Base-by-base conservation (phyloP, 2,888 invertebrate genomes). In the Cistogaster globosa region DNA sequence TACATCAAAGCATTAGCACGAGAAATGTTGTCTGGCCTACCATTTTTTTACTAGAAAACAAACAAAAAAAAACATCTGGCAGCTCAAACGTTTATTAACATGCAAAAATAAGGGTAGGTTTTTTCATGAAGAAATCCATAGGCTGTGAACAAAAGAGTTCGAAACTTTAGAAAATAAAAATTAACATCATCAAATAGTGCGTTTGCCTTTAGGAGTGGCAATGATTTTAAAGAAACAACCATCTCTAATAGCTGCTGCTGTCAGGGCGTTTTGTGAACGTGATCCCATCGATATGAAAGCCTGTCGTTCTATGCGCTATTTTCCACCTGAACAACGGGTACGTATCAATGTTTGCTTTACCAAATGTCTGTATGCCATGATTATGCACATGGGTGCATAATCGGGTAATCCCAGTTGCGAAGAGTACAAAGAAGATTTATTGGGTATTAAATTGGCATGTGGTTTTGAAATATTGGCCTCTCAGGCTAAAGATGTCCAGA, bases 291-390 rank as follows among this genome's bases (percentile, higher is more conserved):
- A 98, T 91, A 93, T 95, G 86, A 96, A 97, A 94, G 95, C 95
- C n/a, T 96, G 97, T 90, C 94, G 96, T 87, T 96, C 96, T 8
- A 95, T 98, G 95, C 94, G 95, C 87, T 96, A 95, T 91, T 97
- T 97, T 91, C 96, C 96, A 53, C 97, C 96, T 0, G 96, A 97
- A 90, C 95, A 96, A 87, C 94, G 96, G 88, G 95, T 97, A 14
- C 95, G 95, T 92, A 94, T 95, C 5, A 94, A 95, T 90, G 95
- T 98, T 0, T 95, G 94, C 86, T 97, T 99, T 92, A 98, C 98
- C 0, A 96, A 96, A 91, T 98, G 97, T 92, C 94, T 98, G 36
- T 99, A 98, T 93, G 98, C 98, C 42, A 98, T 98, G 96, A 93
- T 98, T 20, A 93, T 94, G 88, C 96, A 97, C 90, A 96, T n/a